Evolutionary conservation across 2,797 vertebrate species (phyloP).

Genomic region (Rhynchotus rufescens): DNA sequence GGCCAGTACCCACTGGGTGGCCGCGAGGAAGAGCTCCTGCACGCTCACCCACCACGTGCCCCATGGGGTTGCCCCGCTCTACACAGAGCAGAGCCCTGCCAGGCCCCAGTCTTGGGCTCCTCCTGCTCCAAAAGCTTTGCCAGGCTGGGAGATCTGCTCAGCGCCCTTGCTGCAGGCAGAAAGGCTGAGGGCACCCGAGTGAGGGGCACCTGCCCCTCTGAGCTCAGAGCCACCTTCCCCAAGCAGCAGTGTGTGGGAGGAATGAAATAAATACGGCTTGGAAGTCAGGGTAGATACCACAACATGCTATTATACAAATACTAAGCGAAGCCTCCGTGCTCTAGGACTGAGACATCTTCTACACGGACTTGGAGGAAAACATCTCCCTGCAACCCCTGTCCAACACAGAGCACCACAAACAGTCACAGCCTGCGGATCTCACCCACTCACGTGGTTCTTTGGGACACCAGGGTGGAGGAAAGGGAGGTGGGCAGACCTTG

Average conservation of each 20-base stretch:
- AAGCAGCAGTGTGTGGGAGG: background rate
- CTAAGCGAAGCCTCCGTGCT: background rate
- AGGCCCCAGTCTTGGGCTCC: background rate
- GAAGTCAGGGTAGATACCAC: background rate
- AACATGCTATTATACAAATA: background rate
- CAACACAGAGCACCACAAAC: accelerated
- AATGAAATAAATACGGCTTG: conserved; percentile 2
- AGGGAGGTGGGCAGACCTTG: background rate
- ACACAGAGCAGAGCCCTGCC: accelerated
- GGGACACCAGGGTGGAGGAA: background rate
- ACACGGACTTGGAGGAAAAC: background rate
- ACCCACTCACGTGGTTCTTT: background rate
- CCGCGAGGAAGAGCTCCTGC: no score
- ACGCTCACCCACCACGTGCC: background rate
- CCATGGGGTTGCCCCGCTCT: background rate
- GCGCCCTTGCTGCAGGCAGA: background rate
- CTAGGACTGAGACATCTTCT: background rate
- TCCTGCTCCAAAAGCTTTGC: background rate
- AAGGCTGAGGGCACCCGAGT: background rate
- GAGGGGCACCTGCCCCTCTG: background rate
- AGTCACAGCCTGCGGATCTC: background rate
- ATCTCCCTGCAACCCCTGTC: background rate
- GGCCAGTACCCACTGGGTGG: background rate
- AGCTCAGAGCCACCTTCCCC: background rate
- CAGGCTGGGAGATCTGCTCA: background rate